A percentile compares a stretch with the other conserved stretches of the same genome.
These are phyloP conservation scores for Picathartes gymnocephalus DNA, from an alignment of 2,113 vertebrate genomes.

Conservation along the genomic window DNA sequence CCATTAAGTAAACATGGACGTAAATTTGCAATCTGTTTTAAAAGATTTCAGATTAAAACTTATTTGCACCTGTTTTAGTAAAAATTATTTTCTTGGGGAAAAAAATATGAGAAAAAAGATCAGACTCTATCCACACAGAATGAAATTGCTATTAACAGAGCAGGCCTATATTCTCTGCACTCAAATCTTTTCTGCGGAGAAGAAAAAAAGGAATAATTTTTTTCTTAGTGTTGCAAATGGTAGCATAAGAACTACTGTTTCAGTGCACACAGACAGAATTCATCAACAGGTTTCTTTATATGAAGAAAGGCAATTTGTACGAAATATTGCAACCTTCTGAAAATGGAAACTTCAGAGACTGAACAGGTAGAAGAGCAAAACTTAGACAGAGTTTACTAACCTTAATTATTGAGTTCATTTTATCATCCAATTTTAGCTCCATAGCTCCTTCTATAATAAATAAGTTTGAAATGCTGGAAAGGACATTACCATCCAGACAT, in stretches of 20 bases:
- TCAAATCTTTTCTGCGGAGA: neutral
- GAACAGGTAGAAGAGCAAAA: neutral
- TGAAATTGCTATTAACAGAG: neutral
- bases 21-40: neutral
- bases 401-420: constrained; percentile 85
- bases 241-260: neutral
- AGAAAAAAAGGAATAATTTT: neutral
- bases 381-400: constrained; percentile 60
- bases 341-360: neutral
- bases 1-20: neutral
- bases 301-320: neutral
- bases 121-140: neutral
- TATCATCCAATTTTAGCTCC: constrained; percentile 81
- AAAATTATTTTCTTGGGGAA: neutral
- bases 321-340: neutral
- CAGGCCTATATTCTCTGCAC: neutral
- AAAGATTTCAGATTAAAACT: neutral
- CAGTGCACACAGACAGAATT: neutral
- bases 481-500: constrained; percentile 61
- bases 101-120: neutral
- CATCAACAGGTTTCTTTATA: neutral
- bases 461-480: constrained; percentile 77
- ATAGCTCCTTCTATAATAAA: constrained; percentile 74
- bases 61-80: neutral
- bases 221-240: neutral